Conservation (phyloP, 1,140 invertebrate species). For the Hylaeus anthracinus region DNA sequence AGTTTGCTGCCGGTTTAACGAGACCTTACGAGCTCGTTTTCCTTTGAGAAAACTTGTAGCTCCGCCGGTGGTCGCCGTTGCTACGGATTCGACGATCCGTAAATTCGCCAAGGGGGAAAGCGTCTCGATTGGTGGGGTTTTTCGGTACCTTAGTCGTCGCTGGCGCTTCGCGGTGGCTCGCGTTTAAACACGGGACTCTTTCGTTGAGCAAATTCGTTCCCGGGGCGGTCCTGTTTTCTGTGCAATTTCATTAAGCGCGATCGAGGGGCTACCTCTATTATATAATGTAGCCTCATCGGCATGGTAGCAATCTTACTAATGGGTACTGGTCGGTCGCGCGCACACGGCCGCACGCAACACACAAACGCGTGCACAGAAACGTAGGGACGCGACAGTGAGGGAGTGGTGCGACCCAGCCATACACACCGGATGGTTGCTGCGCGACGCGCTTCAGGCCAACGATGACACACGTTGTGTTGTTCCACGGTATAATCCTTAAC, state of each 20-base stretch:
- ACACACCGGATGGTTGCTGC: slow-evolving; percentile 36
- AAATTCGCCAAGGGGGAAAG: background rate
- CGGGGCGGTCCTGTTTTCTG: slow-evolving; percentile 58
- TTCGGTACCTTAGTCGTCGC: background rate
- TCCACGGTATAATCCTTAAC: slow-evolving; percentile 30
- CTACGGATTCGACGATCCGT: background rate
- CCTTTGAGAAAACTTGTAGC: slow-evolving; percentile 12
- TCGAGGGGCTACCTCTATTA: slow-evolving; percentile 66
- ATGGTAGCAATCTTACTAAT: slow-evolving; percentile 72
- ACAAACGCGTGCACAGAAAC: slow-evolving; percentile 34
- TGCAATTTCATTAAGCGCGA: slow-evolving; percentile 72
- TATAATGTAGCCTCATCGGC: slow-evolving; percentile 66
- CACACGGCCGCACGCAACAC: slow-evolving; percentile 18
- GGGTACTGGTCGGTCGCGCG: slow-evolving; percentile 46
- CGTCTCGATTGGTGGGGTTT: background rate
- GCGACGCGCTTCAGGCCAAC: slow-evolving; percentile 41
- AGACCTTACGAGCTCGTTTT: slow-evolving; percentile 51
- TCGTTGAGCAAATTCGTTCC: slow-evolving; percentile 56
- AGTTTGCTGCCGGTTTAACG: slow-evolving; percentile 34
- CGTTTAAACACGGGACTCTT: background rate
- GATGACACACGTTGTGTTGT: background rate
- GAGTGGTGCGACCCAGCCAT: background rate
- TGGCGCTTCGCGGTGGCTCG: background rate
- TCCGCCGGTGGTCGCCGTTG: background rate
- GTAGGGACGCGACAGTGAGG: background rate